Percentiles rank a stretch among this genome's conserved stretches.
These are phyloP conservation scores for Clanis bilineata DNA, from an alignment of 2,888 invertebrate species.

Conservation along the genomic window DNA sequence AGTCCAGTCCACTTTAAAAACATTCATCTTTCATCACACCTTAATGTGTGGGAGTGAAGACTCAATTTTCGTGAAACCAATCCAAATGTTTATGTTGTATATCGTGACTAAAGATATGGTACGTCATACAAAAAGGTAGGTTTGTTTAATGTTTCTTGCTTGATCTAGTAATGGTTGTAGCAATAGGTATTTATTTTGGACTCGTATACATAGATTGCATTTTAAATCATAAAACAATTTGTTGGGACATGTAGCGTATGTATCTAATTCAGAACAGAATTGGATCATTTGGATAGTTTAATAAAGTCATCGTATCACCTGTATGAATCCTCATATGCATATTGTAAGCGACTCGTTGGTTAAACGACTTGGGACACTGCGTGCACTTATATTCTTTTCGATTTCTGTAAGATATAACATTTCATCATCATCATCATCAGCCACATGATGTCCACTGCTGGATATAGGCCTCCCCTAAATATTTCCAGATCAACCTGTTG, in stretches of 20 bases:
- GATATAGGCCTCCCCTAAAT: no score
- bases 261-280: no score
- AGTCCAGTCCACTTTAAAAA: no score
- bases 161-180: not conserved
- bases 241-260: not conserved
- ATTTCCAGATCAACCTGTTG: no score
- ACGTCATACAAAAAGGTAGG: not conserved
- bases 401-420: conserved; percentile 84
- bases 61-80: not conserved
- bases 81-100: not conserved
- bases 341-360: conserved; percentile 93
- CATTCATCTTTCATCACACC: not conserved
- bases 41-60: not conserved
- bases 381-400: conserved; percentile 91
- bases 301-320: conserved; percentile 57
- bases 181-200: not conserved
- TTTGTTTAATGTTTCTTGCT: not conserved
- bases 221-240: not conserved
- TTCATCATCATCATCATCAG: no score
- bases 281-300: not conserved
- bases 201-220: not conserved
- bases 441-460: no score
- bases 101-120: not conserved
- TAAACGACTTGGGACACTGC: conserved; percentile 91
- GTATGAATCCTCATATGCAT: conserved; percentile 93